These are phyloP conservation scores for Enteromius fasciolatus DNA, from an alignment of 2,797 vertebrate species.

Conservation along the genomic window DNA sequence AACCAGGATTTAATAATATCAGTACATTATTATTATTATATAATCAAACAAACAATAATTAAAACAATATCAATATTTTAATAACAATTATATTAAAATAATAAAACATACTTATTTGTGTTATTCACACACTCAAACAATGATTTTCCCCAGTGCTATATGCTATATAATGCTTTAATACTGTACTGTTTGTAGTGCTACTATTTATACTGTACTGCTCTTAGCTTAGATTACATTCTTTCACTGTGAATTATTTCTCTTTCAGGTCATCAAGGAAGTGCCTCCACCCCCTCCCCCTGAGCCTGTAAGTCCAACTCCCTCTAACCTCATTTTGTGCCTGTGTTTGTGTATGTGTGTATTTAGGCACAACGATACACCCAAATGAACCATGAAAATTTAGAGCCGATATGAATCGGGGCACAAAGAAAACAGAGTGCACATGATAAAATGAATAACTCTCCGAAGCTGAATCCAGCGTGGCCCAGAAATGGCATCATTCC, in stretches of 20 bases:
- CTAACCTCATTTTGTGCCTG: slow-evolving; percentile 3
- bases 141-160: neutral
- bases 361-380: neutral
- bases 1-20: neutral
- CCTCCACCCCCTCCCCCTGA: slow-evolving; percentile 84
- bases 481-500: slow-evolving; percentile 15
- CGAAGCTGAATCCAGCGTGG: neutral
- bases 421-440: slow-evolving; percentile 8
- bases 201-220: slow-evolving; percentile 10
- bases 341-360: slow-evolving; percentile 29
- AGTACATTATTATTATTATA: neutral
- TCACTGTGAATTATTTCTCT: slow-evolving; percentile 16
- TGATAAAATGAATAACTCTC: neutral
- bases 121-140: neutral
- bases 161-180: neutral
- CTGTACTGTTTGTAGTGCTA: neutral
- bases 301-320: slow-evolving; percentile 78
- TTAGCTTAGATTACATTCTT: slow-evolving; percentile 35
- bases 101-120: neutral
- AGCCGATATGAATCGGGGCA: slow-evolving; percentile 1
- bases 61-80: neutral
- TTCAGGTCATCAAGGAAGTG: slow-evolving; percentile 87
- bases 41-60: neutral
- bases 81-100: neutral
- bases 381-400: slow-evolving; percentile 4